Evolutionary conservation across 2,113 vertebrate species (phyloP).

Genomic region (Rhea americana): DNA sequence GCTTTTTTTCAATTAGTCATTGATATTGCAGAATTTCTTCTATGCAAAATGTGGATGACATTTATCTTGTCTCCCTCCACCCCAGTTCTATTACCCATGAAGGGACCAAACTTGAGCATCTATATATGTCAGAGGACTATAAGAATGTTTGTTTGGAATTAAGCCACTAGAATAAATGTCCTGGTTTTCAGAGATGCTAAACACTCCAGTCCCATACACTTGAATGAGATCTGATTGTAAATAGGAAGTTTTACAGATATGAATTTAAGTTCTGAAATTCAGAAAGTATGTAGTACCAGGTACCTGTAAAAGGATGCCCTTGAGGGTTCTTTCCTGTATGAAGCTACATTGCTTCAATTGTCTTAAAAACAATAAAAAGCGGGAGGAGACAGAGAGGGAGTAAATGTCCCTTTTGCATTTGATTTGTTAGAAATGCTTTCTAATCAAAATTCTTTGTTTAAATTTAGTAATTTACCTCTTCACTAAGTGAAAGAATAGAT

Average conservation of each 20-base stretch:
- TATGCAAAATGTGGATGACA: not conserved
- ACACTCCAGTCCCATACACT: not conserved
- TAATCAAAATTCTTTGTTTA: not conserved
- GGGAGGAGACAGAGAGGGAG: rapidly evolving
- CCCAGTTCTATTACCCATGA: not conserved
- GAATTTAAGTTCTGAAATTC: not conserved
- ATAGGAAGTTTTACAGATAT: not conserved
- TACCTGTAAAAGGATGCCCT: not conserved
- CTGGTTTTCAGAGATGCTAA: not conserved
- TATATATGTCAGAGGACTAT: not conserved
- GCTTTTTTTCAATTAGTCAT: not conserved
- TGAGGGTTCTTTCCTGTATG: not conserved
- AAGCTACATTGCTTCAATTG: not conserved
- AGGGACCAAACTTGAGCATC: not conserved
- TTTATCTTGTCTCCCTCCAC: not conserved
- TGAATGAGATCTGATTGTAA: not conserved
- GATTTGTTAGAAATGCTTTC: not conserved
- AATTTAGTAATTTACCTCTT: not conserved
- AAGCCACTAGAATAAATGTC: not conserved
- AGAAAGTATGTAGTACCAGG: not conserved
- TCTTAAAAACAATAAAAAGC: not conserved
- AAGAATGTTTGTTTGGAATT: not conserved
- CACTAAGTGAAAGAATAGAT: not conserved
- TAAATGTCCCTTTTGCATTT: not conserved
- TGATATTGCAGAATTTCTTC: not conserved